Percentiles rank a stretch among this genome's conserved stretches.
These are phyloP conservation scores for Agriopis aurantiaria DNA, from an alignment of 2,888 invertebrate species.

Conservation along the genomic window DNA sequence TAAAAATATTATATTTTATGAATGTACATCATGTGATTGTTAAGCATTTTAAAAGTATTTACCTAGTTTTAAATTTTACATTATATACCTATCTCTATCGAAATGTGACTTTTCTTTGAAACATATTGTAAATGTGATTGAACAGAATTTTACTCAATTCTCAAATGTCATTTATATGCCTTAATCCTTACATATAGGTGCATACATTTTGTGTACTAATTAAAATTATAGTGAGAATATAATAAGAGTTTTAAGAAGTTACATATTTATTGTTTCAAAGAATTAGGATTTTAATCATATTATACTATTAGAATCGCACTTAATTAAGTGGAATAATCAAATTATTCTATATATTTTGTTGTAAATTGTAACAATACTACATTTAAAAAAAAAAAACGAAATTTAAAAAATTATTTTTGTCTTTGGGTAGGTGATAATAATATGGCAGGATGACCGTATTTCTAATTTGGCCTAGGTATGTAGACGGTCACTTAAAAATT, in stretches of 20 bases:
- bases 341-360: conserved; percentile 60
- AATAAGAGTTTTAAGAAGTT: conserved; percentile 44
- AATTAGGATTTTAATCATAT: conserved; percentile 55
- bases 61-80: too few species aligned
- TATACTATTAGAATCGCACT: conserved; percentile 59
- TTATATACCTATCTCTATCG: too few species aligned
- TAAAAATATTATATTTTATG: background rate
- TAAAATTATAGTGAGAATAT: conserved; percentile 62
- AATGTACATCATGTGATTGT: background rate
- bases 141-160: conserved; percentile 10
- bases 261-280: conserved; percentile 51
- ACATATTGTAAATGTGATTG: background rate
- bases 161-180: conserved; percentile 29
- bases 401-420: conserved; percentile 53
- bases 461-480: conserved; percentile 64
- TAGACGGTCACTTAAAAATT: conserved; percentile 44
- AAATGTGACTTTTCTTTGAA: background rate
- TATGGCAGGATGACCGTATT: conserved; percentile 54
- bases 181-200: conserved; percentile 30
- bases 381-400: conserved; percentile 55
- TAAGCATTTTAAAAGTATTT: background rate
- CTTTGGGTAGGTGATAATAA: conserved; percentile 58
- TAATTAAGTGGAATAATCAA: conserved; percentile 65
- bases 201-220: conserved; percentile 32
- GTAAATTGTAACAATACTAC: conserved; percentile 48